These are phyloP conservation scores for Microctenopoma stevenorrisi DNA, from an alignment of 2,797 vertebrate genomes.

Conservation along the genomic window DNA sequence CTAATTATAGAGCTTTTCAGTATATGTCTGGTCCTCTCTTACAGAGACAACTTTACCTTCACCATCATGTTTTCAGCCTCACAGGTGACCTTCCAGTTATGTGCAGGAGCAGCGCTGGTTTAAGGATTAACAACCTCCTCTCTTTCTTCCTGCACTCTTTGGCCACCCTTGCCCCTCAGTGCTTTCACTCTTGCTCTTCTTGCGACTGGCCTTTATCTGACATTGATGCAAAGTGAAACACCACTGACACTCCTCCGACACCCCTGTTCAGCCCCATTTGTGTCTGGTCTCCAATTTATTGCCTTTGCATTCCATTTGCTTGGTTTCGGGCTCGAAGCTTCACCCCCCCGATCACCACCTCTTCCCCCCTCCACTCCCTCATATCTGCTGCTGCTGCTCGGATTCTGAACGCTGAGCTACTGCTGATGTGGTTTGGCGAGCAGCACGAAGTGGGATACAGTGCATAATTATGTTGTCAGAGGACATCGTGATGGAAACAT, in stretches of 20 bases:
- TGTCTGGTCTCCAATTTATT: conserved; percentile 63
- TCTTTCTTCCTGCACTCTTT: conserved; percentile 36
- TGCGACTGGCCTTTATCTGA: conserved; percentile 71
- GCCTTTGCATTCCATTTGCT: conserved; percentile 70
- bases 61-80: conserved; percentile 38
- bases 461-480: conserved; percentile 82
- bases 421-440: conserved; percentile 74
- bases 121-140: conserved; percentile 62
- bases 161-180: conserved; percentile 63
- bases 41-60: conserved; percentile 23
- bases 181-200: conserved; percentile 54
- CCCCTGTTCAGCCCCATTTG: conserved; percentile 55
- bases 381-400: conserved; percentile 12
- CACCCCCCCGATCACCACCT: neutral
- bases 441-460: conserved; percentile 69
- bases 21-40: conserved; percentile 1
- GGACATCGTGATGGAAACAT: conserved; percentile 70
- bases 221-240: conserved; percentile 80
- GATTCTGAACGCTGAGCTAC: conserved; percentile 59
- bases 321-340: conserved; percentile 63
- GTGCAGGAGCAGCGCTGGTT: conserved; percentile 51
- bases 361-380: conserved; percentile 15
- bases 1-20: conserved; percentile 19
- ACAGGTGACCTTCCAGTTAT: conserved; percentile 33
- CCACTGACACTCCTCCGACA: conserved; percentile 72